These are phyloP conservation scores for Gobio gobio DNA, from an alignment of 2,113 vertebrate species.

Conservation along the genomic window DNA sequence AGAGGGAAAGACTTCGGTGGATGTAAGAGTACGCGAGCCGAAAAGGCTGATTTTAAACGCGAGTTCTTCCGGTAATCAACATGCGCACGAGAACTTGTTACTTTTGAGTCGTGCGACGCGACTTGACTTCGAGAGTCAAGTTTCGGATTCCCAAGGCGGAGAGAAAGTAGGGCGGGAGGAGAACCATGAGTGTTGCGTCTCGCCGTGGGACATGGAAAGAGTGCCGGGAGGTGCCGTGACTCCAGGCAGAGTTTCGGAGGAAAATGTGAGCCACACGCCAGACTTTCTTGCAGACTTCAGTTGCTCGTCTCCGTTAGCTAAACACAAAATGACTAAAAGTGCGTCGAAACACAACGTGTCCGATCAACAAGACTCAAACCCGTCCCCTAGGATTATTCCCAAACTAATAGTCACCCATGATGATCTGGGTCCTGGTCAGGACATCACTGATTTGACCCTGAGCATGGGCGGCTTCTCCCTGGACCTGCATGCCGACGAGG, in stretches of 20 bases:
- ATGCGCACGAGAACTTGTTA: not conserved
- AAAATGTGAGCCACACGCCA: conserved; percentile 8
- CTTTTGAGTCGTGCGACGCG: conserved; percentile 43
- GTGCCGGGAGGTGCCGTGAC: conserved; percentile 51
- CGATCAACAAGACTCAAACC: conserved; percentile 31
- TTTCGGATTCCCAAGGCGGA: conserved; percentile 42
- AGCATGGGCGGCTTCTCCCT: conserved; percentile 61
- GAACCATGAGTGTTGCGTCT: conserved; percentile 72
- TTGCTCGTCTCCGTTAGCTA: not conserved
- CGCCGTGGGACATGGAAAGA: conserved; percentile 72
- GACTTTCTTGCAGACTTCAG: conserved; percentile 43
- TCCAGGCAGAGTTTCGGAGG: conserved; percentile 27
- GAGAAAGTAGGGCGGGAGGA: conserved; percentile 50
- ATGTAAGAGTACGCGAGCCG: not conserved
- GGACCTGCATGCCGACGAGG: conserved; percentile 69
- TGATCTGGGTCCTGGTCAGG: conserved; percentile 71
- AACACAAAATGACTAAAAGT: conserved; percentile 63
- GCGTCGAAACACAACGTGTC: not conserved
- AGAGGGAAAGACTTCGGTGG: not conserved
- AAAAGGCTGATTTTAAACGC: conserved; percentile 43
- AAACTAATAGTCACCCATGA: conserved; percentile 85
- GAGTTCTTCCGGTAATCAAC: conserved; percentile 43
- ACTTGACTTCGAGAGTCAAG: conserved; percentile 46
- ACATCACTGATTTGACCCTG: conserved; percentile 34
- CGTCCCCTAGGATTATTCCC: conserved; percentile 77